Evolutionary conservation across 2,113 vertebrate species (phyloP).

Genomic region (Empidonax traillii): DNA sequence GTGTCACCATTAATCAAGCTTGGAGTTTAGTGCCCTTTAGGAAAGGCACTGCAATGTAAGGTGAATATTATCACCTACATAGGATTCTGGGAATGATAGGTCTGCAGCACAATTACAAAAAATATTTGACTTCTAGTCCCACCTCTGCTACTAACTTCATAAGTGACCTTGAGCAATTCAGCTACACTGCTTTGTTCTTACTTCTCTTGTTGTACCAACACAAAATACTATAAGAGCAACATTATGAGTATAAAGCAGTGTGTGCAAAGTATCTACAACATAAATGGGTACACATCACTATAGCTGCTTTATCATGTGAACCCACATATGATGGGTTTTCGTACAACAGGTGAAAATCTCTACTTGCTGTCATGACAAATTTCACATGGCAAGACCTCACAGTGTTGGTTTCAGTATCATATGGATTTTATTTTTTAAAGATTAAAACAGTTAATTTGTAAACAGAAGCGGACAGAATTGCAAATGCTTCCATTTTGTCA

Average conservation of each 20-base stretch:
- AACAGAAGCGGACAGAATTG: not conserved
- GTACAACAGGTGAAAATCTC: not conserved
- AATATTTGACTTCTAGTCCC: not conserved
- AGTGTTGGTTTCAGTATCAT: not conserved
- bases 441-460: not conserved
- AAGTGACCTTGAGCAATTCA: not conserved
- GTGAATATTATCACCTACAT: not conserved
- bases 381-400: not conserved
- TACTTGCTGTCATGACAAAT: not conserved
- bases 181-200: not conserved
- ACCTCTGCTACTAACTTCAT: not conserved
- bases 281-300: not conserved
- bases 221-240: not conserved
- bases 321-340: not conserved
- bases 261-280: not conserved
- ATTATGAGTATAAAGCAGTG: not conserved
- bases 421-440: not conserved
- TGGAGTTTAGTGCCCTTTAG: slow-evolving; percentile 7
- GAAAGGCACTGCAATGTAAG: slow-evolving; percentile 9
- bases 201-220: not conserved
- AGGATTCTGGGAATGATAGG: not conserved
- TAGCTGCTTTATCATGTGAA: not conserved
- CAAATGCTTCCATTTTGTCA: not conserved
- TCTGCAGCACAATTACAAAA: not conserved
- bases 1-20: slow-evolving; percentile 52